Evolutionary conservation across 2,888 invertebrate genomes (phyloP).

Genomic region (Chrysodeixis includens): DNA sequence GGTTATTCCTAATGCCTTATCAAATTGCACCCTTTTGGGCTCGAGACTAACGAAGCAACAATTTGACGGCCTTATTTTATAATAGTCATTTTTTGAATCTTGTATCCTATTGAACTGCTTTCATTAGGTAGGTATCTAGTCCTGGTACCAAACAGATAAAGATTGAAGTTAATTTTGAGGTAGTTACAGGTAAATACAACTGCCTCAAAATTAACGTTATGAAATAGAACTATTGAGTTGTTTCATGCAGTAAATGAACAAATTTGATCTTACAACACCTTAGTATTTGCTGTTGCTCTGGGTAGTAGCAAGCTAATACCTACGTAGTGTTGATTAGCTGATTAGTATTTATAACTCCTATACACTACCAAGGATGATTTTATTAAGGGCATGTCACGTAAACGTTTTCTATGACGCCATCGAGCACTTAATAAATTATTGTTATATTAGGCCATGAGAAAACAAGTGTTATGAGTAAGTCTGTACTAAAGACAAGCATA

Average conservation of each 20-base stretch:
- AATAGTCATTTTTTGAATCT: too few relatives aligned
- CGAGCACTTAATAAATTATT: constrained; percentile 1
- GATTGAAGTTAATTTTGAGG: too few relatives aligned
- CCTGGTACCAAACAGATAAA: too few relatives aligned
- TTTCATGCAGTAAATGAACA: too few relatives aligned
- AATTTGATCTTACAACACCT: too few relatives aligned
- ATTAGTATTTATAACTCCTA: constrained; percentile 1
- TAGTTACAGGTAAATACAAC: too few relatives aligned
- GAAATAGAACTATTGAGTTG: too few relatives aligned
- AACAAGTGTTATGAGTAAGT: constrained; percentile 14
- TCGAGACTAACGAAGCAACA: too few relatives aligned
- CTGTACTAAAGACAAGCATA: background rate
- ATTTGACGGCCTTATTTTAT: too few relatives aligned
- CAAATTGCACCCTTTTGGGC: background rate
- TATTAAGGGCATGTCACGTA: constrained; percentile 28
- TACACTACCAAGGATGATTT: constrained; percentile 17
- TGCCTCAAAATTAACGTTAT: too few relatives aligned
- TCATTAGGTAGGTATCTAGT: too few relatives aligned
- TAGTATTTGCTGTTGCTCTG: background rate
- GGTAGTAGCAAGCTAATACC: background rate
- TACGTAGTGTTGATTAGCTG: background rate
- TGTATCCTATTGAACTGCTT: too few relatives aligned
- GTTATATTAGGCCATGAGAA: constrained; percentile 25
- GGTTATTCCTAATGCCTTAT: background rate
- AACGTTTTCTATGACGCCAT: constrained; percentile 36